Evolutionary conservation across 2,113 vertebrate genomes (phyloP).

Genomic region (Gobio gobio): DNA sequence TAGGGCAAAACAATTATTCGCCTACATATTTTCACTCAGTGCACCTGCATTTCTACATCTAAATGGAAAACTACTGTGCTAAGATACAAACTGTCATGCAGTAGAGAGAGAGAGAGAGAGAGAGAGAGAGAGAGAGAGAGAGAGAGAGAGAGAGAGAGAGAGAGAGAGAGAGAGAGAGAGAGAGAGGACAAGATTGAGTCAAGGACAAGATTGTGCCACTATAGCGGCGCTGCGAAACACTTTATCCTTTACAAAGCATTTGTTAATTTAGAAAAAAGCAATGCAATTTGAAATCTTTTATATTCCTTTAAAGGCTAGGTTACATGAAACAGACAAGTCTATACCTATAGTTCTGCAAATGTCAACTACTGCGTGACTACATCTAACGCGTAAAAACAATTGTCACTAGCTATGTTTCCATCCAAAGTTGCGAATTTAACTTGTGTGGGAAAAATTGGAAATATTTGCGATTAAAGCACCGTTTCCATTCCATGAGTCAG

Average conservation of each 20-base stretch:
- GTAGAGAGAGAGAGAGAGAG: slow-evolving; percentile 21
- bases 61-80: slow-evolving; percentile 56
- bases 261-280: not conserved
- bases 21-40: not conserved
- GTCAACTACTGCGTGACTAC: not conserved
- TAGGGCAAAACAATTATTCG: slow-evolving; percentile 11
- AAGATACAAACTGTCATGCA: not conserved
- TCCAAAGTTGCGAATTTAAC: too few species aligned
- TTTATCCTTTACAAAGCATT: not conserved
- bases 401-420: too few species aligned
- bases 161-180: not conserved
- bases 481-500: too few species aligned
- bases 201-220: not conserved
- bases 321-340: not conserved
- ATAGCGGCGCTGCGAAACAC: not conserved
- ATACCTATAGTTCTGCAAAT: not conserved
- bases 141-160: slow-evolving; percentile 3
- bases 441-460: too few species aligned
- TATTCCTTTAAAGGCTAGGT: not conserved
- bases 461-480: too few species aligned
- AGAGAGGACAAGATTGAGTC: too few species aligned
- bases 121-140: too few species aligned
- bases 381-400: too few species aligned
- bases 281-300: not conserved
- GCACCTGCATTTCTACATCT: not conserved